A percentile compares a stretch with the other conserved stretches of the same genome.
Evolutionary conservation across 2,888 invertebrate species (phyloP).

Genomic region (Aquatica leii): DNA sequence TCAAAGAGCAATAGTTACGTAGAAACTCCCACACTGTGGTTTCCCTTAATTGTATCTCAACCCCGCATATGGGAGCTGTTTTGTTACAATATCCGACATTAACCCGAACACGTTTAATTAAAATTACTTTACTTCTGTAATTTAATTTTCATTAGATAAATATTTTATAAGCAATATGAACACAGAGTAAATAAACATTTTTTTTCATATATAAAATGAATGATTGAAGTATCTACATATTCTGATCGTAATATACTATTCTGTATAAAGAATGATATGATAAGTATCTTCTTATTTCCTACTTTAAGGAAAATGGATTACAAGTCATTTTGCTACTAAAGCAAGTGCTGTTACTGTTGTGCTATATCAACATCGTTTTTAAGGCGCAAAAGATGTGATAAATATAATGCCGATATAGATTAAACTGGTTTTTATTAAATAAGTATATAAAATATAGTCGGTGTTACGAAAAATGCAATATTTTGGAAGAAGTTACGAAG

Average conservation of each 20-base stretch:
- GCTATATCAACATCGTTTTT: not conserved
- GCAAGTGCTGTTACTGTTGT: slow-evolving; percentile 5
- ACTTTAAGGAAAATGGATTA: slow-evolving; percentile 12
- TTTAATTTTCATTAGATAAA: slow-evolving; percentile 14
- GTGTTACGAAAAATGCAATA: no score
- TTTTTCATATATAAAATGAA: no score
- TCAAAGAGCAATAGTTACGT: slow-evolving; percentile 24
- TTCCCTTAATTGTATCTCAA: slow-evolving; percentile 41
- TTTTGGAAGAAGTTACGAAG: no score
- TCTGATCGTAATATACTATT: slow-evolving; percentile 4
- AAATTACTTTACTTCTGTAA: slow-evolving; percentile 24
- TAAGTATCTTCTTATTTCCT: slow-evolving; percentile 13
- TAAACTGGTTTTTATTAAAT: slow-evolving; percentile 1
- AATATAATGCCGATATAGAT: slow-evolving; percentile 8
- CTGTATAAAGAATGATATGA: slow-evolving; percentile 11
- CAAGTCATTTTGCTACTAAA: slow-evolving; percentile 4
- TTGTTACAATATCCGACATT: slow-evolving; percentile 31
- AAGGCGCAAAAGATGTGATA: not conserved
- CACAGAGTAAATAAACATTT: not conserved
- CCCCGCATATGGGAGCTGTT: slow-evolving; percentile 38
- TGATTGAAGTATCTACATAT: slow-evolving; percentile 6
- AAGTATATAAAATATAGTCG: no score
- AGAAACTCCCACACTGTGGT: slow-evolving; percentile 37
- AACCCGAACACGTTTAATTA: slow-evolving; percentile 28
- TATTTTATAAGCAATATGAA: slow-evolving; percentile 1